Conservation (phyloP, 1,140 invertebrate genomes). For the Drosophila carrolli region DNA sequence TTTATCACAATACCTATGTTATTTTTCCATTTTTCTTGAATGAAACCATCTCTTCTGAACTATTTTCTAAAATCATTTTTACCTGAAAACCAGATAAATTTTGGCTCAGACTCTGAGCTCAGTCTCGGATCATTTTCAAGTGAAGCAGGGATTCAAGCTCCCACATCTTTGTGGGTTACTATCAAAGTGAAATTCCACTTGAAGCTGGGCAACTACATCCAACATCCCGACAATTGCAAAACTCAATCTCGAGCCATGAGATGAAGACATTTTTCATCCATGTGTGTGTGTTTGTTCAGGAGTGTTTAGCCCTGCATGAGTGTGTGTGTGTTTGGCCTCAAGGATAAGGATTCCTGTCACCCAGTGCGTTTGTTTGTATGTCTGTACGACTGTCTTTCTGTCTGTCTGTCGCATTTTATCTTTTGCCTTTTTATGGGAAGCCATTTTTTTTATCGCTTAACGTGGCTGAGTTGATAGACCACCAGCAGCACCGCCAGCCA, state of each 20-base stretch:
- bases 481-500: conserved; percentile 10
- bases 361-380: conserved; percentile 22
- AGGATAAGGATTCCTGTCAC: conserved; percentile 39
- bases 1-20: too few species aligned
- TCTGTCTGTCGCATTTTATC: conserved; percentile 68
- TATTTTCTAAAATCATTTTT: conserved; percentile 5
- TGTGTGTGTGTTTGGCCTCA: conserved; percentile 44
- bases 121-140: background rate
- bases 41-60: background rate
- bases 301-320: conserved; percentile 29
- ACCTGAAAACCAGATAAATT: background rate
- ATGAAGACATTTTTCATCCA: conserved; percentile 74
- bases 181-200: conserved; percentile 19
- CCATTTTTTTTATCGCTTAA: conserved; percentile 74
- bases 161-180: conserved; percentile 14
- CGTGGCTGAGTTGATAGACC: conserved; percentile 49
- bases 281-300: conserved; percentile 30
- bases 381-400: conserved; percentile 14
- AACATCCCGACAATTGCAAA: conserved; percentile 40
- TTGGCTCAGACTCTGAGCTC: background rate
- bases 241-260: conserved; percentile 43
- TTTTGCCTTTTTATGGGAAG: conserved; percentile 73
- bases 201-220: conserved; percentile 19
- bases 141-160: conserved; percentile 9
- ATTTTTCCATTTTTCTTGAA: background rate